These are phyloP conservation scores for Phenganax marumi DNA, from an alignment of 92 coral and sea anemone species.

Conservation along the genomic window DNA sequence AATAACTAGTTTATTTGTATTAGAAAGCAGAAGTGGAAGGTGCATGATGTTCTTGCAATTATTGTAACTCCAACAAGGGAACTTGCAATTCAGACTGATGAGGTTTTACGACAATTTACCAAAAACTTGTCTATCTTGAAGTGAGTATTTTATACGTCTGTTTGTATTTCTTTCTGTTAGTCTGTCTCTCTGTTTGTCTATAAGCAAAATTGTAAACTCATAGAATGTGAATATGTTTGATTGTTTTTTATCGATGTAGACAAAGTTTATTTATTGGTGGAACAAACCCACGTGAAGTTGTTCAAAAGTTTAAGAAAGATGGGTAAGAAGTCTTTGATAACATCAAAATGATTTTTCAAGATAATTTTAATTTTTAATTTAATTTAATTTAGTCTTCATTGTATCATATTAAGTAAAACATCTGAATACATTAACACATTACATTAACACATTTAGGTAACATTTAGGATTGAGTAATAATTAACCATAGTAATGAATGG, in stretches of 20 bases:
- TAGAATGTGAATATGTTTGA: neutral
- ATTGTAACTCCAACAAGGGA: conserved; percentile 94
- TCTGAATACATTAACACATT: too few species aligned
- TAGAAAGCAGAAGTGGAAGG: conserved; percentile 21
- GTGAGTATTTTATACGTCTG: conserved; percentile 36
- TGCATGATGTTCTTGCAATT: conserved; percentile 74
- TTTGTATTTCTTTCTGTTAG: neutral
- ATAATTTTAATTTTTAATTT: neutral
- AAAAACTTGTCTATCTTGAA: conserved; percentile 63
- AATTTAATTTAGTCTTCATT: too few species aligned
- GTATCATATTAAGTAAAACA: too few species aligned
- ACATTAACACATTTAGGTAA: too few species aligned
- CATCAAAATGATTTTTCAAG: neutral
- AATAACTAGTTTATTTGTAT: neutral
- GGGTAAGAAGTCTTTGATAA: conserved; percentile 60
- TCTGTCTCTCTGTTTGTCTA: neutral
- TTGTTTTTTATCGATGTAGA: conserved; percentile 36
- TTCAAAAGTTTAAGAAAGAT: conserved; percentile 67
- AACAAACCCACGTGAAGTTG: conserved; percentile 69
- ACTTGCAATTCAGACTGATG: conserved; percentile 91
- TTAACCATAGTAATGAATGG: neutral
- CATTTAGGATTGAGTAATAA: neutral
- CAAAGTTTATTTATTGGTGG: conserved; percentile 90
- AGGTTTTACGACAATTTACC: conserved; percentile 70
- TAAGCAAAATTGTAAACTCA: neutral